Evolutionary conservation across 2,888 invertebrate species (phyloP).

Genomic region (Lampropteryx suffumata): DNA sequence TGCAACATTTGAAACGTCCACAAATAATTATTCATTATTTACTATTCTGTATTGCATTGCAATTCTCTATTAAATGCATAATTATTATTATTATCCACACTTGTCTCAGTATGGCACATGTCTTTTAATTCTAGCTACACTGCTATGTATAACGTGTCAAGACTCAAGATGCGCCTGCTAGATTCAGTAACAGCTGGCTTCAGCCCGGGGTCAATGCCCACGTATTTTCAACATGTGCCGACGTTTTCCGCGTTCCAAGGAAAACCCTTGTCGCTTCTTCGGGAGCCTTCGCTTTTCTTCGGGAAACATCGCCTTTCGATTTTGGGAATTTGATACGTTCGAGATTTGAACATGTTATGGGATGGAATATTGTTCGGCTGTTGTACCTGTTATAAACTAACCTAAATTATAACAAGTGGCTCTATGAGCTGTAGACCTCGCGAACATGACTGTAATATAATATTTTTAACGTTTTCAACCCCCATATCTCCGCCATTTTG

Average conservation of each 20-base stretch:
- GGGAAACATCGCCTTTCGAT: constrained; percentile 43
- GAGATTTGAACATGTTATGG: constrained; percentile 14
- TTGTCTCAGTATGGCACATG: constrained; percentile 7
- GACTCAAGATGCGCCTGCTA: constrained; percentile 70
- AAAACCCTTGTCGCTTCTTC: constrained; percentile 77
- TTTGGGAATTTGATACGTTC: constrained; percentile 21
- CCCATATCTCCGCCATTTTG: too few species aligned
- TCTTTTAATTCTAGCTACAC: constrained; percentile 29
- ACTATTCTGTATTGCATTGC: too few species aligned
- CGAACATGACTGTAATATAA: too few species aligned
- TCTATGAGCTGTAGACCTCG: too few species aligned
- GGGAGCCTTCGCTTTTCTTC: constrained; percentile 65
- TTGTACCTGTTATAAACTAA: too few species aligned
- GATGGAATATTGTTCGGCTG: not conserved
- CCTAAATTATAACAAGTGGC: too few species aligned
- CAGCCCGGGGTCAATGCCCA: constrained; percentile 78
- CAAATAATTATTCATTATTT: too few species aligned
- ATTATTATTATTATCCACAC: not conserved
- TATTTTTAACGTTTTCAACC: too few species aligned
- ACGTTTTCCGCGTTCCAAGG: constrained; percentile 81
- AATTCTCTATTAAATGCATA: too few species aligned
- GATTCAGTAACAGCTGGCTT: constrained; percentile 77
- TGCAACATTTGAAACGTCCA: too few species aligned
- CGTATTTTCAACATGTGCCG: constrained; percentile 82
- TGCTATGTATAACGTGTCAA: constrained; percentile 65